Percentiles rank a stretch among this genome's conserved stretches.
phyloP scores from a whole-genome alignment of 2,797 vertebrate species.

The Notamacropus eugenii region DNA sequence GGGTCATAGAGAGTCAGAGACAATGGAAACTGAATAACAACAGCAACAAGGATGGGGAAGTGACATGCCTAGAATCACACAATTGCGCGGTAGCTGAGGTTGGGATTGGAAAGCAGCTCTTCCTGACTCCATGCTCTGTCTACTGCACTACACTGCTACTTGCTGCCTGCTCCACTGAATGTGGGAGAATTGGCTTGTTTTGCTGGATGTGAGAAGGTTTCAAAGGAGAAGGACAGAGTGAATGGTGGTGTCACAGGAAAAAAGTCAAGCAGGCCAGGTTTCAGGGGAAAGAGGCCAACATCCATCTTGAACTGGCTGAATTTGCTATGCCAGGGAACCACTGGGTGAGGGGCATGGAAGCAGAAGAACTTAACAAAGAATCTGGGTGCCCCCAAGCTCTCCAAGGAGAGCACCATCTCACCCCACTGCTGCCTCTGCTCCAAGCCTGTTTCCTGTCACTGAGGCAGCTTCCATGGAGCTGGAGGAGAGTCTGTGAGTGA shows the following conservation, averaged over 20 bases:
- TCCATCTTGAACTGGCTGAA: background rate
- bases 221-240: background rate
- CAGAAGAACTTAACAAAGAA: background rate
- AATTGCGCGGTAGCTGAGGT: background rate
- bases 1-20: background rate
- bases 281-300: background rate
- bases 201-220: background rate
- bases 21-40: background rate
- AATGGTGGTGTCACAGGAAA: background rate
- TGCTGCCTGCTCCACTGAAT: background rate
- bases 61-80: background rate
- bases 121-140: background rate
- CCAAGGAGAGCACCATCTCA: background rate
- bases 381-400: background rate
- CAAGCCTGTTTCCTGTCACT: conserved; percentile 21
- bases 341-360: background rate
- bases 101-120: too few species aligned
- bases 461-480: background rate
- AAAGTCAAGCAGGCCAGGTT: background rate
- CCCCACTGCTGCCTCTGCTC: background rate
- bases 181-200: background rate
- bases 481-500: conserved; percentile 64
- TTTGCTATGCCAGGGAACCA: background rate
- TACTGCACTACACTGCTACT: background rate
- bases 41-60: too few species aligned